Conservation (phyloP, 1,140 invertebrate genomes). For the Agrypnia vestita region DNA sequence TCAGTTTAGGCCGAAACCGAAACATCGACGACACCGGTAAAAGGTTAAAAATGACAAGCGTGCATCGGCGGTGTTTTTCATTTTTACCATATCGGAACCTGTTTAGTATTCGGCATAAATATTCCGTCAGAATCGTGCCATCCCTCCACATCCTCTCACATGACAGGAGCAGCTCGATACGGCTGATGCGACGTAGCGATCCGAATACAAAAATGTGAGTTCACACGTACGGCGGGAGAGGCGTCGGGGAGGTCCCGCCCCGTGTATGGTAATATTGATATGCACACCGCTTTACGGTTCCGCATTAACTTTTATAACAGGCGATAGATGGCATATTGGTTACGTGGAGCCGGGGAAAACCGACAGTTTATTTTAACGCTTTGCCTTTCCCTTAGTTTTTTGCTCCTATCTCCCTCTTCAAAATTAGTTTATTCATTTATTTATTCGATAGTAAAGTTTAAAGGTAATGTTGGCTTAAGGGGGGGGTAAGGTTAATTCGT, state of each 20-base stretch:
- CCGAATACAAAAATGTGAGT: neutral
- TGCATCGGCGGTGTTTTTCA: no score
- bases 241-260: slow-evolving; percentile 12
- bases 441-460: no score
- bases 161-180: neutral
- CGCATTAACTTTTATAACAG: slow-evolving; percentile 39
- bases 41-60: no score
- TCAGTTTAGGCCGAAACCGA: no score
- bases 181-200: no score
- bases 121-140: neutral
- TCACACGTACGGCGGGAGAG: slow-evolving; percentile 2
- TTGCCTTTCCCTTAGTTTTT: neutral
- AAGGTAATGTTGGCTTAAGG: no score
- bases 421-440: neutral
- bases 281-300: slow-evolving; percentile 19
- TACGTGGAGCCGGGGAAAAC: slow-evolving; percentile 25
- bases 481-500: no score
- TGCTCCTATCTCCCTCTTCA: neutral
- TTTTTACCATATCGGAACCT: no score
- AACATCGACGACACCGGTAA: no score
- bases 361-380: neutral
- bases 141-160: neutral
- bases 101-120: neutral
- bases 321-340: slow-evolving; percentile 36
- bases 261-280: slow-evolving; percentile 7